These are phyloP conservation scores for Ophiothrix spiculata DNA, from an alignment of 35 echinoderm and acorn worm genomes.

Conservation along the genomic window DNA sequence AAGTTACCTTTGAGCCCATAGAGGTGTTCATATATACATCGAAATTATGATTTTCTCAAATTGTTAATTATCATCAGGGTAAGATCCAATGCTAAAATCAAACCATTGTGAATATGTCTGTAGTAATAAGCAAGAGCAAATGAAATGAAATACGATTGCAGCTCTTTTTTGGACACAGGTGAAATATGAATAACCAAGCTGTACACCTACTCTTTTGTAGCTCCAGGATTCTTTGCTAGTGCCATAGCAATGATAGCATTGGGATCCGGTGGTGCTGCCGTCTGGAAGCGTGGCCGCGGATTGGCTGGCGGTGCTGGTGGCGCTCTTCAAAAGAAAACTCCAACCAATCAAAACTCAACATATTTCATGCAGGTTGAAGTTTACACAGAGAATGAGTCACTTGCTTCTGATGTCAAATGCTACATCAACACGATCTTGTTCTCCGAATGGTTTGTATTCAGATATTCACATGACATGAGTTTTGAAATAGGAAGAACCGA, in stretches of 20 bases:
- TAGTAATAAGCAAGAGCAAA: background rate
- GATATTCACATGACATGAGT: no score
- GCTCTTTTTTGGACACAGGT: background rate
- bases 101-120: background rate
- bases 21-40: background rate
- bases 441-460: no score
- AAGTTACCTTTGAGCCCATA: background rate
- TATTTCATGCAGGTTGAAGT: background rate
- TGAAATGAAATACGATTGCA: background rate
- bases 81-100: background rate
- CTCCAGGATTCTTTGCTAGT: constrained; percentile 56
- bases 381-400: background rate
- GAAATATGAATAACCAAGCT: background rate
- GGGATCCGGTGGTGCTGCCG: constrained; percentile 42
- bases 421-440: no score
- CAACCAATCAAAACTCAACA: background rate
- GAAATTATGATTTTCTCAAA: background rate
- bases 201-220: constrained; percentile 40
- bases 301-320: constrained; percentile 21
- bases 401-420: no score
- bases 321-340: background rate
- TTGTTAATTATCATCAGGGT: background rate
- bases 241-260: constrained; percentile 64
- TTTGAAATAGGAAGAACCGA: no score
- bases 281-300: constrained; percentile 35